phyloP scores from a whole-genome alignment of 2,888 invertebrate species.

The Nephrotoma guestfalica region DNA sequence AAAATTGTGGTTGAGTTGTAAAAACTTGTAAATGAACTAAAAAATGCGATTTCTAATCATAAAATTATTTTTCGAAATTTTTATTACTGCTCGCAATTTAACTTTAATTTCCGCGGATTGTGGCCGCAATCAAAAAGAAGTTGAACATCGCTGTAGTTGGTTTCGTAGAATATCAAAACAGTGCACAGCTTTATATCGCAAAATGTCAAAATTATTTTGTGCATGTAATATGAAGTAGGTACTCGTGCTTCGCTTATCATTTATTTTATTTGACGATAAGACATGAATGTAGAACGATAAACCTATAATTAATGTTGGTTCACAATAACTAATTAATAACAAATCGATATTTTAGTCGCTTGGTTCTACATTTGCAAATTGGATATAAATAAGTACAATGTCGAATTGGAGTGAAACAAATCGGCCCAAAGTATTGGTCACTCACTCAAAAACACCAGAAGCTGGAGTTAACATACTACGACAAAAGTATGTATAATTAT shows the following conservation, averaged over 20 bases:
- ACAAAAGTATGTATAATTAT: conserved; percentile 25
- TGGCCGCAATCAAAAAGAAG: too few species aligned
- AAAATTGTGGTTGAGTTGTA: too few species aligned
- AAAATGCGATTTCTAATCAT: too few species aligned
- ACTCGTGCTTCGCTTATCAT: neutral
- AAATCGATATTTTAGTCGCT: neutral
- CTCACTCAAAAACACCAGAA: conserved; percentile 51
- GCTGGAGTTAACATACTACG: conserved; percentile 47
- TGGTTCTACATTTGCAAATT: neutral
- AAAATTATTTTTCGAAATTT: too few species aligned
- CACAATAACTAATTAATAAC: neutral
- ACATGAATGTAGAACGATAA: neutral
- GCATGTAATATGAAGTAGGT: neutral
- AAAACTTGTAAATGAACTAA: too few species aligned
- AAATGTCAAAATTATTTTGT: neutral
- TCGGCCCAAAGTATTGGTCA: conserved; percentile 47
- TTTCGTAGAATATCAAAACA: too few species aligned
- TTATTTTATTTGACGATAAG: neutral
- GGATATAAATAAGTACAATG: neutral
- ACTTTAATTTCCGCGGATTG: too few species aligned
- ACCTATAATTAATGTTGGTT: neutral
- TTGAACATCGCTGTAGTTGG: too few species aligned
- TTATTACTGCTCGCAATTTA: too few species aligned
- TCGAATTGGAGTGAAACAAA: neutral
- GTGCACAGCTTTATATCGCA: too few species aligned